Conservation (phyloP, 2,888 invertebrate genomes). For the Mimumesa dahlbomi region DNA sequence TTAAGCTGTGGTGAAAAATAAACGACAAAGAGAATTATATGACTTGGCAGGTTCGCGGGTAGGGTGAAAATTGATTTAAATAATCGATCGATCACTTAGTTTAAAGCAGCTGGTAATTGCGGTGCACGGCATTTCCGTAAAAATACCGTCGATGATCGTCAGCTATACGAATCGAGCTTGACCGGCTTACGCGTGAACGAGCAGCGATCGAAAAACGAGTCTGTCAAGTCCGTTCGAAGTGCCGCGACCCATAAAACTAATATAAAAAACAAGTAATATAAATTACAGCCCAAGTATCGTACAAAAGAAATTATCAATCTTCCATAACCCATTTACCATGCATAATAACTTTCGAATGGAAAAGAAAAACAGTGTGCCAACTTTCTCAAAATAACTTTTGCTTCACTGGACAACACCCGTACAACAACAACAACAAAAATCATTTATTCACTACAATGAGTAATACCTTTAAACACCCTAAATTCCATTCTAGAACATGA, state of each 20-base stretch:
- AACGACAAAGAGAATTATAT: neutral
- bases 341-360: too few species aligned
- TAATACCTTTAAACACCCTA: too few species aligned
- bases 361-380: too few species aligned
- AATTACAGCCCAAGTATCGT: neutral
- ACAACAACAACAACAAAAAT: too few species aligned
- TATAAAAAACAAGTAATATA: slow-evolving; percentile 4
- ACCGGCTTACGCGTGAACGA: slow-evolving; percentile 31
- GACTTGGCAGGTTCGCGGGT: neutral
- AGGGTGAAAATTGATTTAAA: neutral
- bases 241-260: slow-evolving; percentile 2
- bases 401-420: too few species aligned
- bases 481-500: too few species aligned
- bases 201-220: slow-evolving; percentile 28
- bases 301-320: neutral
- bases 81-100: slow-evolving; percentile 17
- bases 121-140: neutral
- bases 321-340: neutral
- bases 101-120: neutral
- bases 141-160: neutral
- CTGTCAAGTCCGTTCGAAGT: slow-evolving; percentile 6
- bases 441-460: too few species aligned
- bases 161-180: slow-evolving; percentile 12
- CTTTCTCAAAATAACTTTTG: too few species aligned
- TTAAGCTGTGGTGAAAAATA: too few species aligned